Conservation (phyloP, 2,888 invertebrate genomes). For the Chouioia cunea region DNA sequence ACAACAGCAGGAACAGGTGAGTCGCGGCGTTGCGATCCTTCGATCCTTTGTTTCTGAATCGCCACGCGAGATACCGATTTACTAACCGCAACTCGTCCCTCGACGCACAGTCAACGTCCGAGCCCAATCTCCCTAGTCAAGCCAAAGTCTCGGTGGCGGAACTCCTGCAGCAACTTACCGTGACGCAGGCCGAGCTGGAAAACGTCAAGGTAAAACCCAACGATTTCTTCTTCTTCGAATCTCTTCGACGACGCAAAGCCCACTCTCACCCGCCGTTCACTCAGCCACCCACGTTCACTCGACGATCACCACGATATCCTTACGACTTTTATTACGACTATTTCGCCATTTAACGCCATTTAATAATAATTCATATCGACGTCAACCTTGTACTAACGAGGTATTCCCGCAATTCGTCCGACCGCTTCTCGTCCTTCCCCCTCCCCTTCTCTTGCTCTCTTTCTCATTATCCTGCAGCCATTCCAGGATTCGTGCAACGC, state of each 20-base stretch:
- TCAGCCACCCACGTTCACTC: slow-evolving; percentile 27
- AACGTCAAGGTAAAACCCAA: slow-evolving; percentile 82
- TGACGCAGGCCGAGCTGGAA: slow-evolving; percentile 88
- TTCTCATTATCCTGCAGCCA: slow-evolving; percentile 53
- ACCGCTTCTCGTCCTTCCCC: slow-evolving; percentile 40
- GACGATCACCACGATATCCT: slow-evolving; percentile 23
- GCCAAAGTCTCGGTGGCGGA: slow-evolving; percentile 82
- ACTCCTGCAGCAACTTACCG: slow-evolving; percentile 84
- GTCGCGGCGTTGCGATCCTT: neutral
- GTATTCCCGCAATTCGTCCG: neutral
- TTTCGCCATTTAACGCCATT: slow-evolving; percentile 13
- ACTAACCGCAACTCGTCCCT: too few relatives aligned
- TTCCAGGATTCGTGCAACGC: slow-evolving; percentile 81
- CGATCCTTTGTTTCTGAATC: slow-evolving; percentile 12
- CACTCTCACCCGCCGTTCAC: slow-evolving; percentile 36
- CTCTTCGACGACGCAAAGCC: too few relatives aligned
- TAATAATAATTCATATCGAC: neutral
- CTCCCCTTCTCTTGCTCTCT: slow-evolving; percentile 58
- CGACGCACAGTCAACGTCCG: too few relatives aligned
- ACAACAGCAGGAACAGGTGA: slow-evolving; percentile 75
- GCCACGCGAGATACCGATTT: too few relatives aligned
- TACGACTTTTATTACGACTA: slow-evolving; percentile 9
- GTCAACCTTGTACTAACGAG: neutral
- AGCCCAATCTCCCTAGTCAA: too few relatives aligned
- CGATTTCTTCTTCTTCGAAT: too few relatives aligned